A percentile compares a stretch with the other conserved stretches of the same genome.
Conservation (phyloP, 2,113 vertebrate genomes). For the Gambusia affinis region DNA sequence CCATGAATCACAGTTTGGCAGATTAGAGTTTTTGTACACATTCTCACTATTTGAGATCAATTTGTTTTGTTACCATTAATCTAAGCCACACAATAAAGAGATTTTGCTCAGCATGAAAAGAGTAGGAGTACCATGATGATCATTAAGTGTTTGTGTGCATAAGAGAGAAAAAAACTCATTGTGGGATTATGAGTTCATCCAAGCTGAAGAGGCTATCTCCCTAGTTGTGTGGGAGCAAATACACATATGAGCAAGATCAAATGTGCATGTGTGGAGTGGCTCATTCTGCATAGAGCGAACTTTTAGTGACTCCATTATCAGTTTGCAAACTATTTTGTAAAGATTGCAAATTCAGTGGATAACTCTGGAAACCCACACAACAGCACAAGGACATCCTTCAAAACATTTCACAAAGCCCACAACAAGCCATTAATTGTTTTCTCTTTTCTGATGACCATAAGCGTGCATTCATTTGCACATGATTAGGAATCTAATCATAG, state of each 20-base stretch:
- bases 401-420: background rate
- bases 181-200: background rate
- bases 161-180: conserved; percentile 13
- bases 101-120: conserved; percentile 32
- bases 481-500: conserved; percentile 60
- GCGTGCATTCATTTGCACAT: conserved; percentile 37
- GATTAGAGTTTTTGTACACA: conserved; percentile 24
- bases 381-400: conserved; percentile 6
- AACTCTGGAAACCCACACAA: background rate
- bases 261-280: background rate
- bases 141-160: conserved; percentile 14
- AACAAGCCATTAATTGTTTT: conserved; percentile 33
- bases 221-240: conserved; percentile 6
- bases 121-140: conserved; percentile 61
- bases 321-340: conserved; percentile 36
- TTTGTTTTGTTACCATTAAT: conserved; percentile 57
- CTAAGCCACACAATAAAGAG: conserved; percentile 47
- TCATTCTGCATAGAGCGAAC: conserved; percentile 2
- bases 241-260: background rate
- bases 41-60: conserved; percentile 44
- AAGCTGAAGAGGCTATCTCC: conserved; percentile 5
- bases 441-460: conserved; percentile 33
- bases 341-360: background rate
- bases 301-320: conserved; percentile 29
- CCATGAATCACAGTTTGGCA: conserved; percentile 50